Conservation (phyloP, 2,113 vertebrate species). For the Megaceryle torquata region DNA sequence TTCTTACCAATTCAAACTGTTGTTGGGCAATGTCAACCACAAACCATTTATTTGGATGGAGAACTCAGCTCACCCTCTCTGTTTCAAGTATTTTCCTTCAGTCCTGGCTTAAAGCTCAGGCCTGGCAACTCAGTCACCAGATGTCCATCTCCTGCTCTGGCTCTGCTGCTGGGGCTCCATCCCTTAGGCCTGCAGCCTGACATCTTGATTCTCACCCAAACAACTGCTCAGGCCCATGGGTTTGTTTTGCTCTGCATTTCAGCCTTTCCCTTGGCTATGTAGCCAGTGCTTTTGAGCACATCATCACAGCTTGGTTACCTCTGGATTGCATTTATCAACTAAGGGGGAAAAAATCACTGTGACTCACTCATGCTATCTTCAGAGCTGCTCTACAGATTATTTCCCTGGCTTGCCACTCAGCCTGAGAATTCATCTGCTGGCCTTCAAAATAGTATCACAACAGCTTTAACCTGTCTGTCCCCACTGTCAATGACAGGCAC, state of each 20-base stretch:
- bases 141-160: not conserved
- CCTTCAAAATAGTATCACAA: not conserved
- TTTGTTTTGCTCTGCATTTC: not conserved
- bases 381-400: not conserved
- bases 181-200: not conserved
- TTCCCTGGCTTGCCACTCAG: not conserved
- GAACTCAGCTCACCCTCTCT: not conserved
- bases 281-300: not conserved
- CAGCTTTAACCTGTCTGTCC: not conserved
- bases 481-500: not conserved
- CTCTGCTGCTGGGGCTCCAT: not conserved
- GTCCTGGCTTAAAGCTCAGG: not conserved
- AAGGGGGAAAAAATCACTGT: not conserved
- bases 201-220: not conserved
- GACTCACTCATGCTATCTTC: not conserved
- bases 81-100: not conserved
- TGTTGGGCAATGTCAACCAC: conserved; percentile 12
- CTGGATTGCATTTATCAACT: not conserved
- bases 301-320: not conserved
- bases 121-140: not conserved
- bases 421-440: not conserved
- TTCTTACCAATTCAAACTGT: conserved; percentile 3
- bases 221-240: rapidly evolving
- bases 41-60: not conserved
- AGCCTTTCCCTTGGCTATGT: not conserved